These are phyloP conservation scores for Eufriesea mexicana DNA, from an alignment of 1,140 invertebrate species.

Conservation along the genomic window DNA sequence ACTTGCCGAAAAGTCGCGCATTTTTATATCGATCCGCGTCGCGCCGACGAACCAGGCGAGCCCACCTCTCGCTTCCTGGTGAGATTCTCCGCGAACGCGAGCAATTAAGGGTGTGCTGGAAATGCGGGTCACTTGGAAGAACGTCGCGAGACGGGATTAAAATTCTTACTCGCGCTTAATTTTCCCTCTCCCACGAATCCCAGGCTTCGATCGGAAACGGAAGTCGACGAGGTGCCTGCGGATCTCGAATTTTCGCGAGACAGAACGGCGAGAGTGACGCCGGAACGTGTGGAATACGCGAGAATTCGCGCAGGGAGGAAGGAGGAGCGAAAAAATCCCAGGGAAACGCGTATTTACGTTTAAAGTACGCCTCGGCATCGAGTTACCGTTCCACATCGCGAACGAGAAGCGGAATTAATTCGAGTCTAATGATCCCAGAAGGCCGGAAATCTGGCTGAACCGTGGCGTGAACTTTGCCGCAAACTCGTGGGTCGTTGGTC, in stretches of 20 bases:
- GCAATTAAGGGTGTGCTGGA: conserved; percentile 25
- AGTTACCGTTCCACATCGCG: background rate
- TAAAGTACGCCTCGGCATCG: too few relatives aligned
- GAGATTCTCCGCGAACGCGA: conserved; percentile 28
- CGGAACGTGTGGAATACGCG: too few relatives aligned
- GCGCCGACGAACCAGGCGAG: conserved; percentile 26
- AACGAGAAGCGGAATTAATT: background rate
- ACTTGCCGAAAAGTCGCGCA: conserved; percentile 43
- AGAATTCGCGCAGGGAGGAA: too few relatives aligned
- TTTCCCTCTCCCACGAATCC: too few relatives aligned
- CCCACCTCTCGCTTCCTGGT: background rate
- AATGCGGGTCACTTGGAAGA: conserved; percentile 5
- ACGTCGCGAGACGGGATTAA: background rate
- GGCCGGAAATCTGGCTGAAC: background rate
- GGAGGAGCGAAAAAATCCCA: too few relatives aligned
- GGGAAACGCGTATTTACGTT: too few relatives aligned
- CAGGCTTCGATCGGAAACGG: too few relatives aligned
- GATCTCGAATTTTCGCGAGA: too few relatives aligned
- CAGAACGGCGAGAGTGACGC: too few relatives aligned
- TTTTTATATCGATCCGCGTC: conserved; percentile 42
- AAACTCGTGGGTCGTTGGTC: background rate
- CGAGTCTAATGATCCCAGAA: background rate
- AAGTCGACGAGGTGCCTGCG: too few relatives aligned
- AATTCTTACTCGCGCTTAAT: background rate
- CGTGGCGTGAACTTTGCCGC: conserved; percentile 1